Evolutionary conservation across 2,888 invertebrate species (phyloP).

Genomic region (Ernsta delagoae): DNA sequence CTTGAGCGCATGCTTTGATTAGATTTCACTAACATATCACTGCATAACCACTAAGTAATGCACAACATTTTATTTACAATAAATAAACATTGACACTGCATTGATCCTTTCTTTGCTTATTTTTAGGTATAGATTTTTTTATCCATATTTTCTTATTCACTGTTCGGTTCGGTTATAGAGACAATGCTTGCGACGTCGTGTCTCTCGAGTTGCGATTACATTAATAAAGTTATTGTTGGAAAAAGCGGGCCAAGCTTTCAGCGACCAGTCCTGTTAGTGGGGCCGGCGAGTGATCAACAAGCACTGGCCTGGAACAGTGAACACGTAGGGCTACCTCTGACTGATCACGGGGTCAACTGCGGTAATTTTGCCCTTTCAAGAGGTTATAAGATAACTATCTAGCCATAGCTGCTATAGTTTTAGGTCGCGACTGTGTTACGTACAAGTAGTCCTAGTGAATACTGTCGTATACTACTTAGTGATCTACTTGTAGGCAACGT

Average conservation of each 20-base stretch:
- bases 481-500: too few relatives aligned
- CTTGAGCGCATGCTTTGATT: slow-evolving; percentile 15
- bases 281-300: slow-evolving; percentile 66
- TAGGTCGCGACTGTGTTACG: too few relatives aligned
- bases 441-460: too few relatives aligned
- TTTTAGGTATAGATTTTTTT: background rate
- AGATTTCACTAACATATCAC: slow-evolving; percentile 19
- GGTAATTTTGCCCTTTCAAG: slow-evolving; percentile 10
- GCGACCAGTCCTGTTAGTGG: slow-evolving; percentile 50
- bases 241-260: slow-evolving; percentile 36
- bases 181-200: slow-evolving; percentile 19
- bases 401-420: too few relatives aligned
- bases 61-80: slow-evolving; percentile 3
- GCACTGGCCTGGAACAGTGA: slow-evolving; percentile 79
- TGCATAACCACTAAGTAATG: slow-evolving; percentile 16
- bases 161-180: slow-evolving; percentile 4
- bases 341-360: background rate
- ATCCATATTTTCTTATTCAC: background rate
- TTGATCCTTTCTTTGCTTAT: background rate
- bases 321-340: slow-evolving; percentile 63
- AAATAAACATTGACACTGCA: slow-evolving; percentile 7
- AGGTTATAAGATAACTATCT: background rate
- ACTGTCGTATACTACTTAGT: too few relatives aligned
- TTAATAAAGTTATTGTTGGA: slow-evolving; percentile 36
- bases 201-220: slow-evolving; percentile 29